Conservation (phyloP, 2,888 invertebrate species). For the Euclidia mi region DNA sequence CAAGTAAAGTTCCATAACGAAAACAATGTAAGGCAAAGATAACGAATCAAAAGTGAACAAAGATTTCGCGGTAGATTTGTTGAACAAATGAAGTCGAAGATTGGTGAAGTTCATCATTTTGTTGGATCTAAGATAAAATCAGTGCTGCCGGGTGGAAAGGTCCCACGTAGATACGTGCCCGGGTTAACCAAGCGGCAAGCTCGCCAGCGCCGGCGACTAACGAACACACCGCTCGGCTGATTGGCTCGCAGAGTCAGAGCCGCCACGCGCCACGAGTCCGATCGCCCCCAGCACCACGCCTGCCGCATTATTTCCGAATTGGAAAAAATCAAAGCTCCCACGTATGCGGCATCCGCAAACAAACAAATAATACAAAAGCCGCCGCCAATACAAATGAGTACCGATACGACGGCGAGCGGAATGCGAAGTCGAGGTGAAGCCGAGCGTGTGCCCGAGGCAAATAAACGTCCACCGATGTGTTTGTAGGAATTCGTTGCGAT, state of each 20-base stretch:
- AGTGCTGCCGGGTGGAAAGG: constrained; percentile 86
- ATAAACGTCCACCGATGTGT: constrained; percentile 87
- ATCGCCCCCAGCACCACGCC: constrained; percentile 80
- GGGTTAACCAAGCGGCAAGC: constrained; percentile 80
- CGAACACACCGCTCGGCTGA: constrained; percentile 79
- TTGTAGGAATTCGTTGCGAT: constrained; percentile 86
- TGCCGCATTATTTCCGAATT: constrained; percentile 87
- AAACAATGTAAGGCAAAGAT: constrained; percentile 4
- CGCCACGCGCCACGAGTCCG: constrained; percentile 63
- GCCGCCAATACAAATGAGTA: constrained; percentile 88
- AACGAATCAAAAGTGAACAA: constrained; percentile 31
- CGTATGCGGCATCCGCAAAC: constrained; percentile 86
- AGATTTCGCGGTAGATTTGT: constrained; percentile 61
- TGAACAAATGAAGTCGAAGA: constrained; percentile 74
- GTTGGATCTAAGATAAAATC: constrained; percentile 83
- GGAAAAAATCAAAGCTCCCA: constrained; percentile 88
- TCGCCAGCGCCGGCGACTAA: constrained; percentile 75
- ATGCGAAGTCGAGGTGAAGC: constrained; percentile 80
- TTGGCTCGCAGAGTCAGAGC: constrained; percentile 71
- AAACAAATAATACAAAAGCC: constrained; percentile 88
- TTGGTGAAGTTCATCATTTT: constrained; percentile 78
- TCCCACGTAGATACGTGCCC: constrained; percentile 84
- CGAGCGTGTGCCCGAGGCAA: constrained; percentile 84
- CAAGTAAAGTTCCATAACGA: too few species aligned
- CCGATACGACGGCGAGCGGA: constrained; percentile 83